Base-by-base conservation (phyloP, 2,113 vertebrate genomes). In the Actenoides hombroni region DNA sequence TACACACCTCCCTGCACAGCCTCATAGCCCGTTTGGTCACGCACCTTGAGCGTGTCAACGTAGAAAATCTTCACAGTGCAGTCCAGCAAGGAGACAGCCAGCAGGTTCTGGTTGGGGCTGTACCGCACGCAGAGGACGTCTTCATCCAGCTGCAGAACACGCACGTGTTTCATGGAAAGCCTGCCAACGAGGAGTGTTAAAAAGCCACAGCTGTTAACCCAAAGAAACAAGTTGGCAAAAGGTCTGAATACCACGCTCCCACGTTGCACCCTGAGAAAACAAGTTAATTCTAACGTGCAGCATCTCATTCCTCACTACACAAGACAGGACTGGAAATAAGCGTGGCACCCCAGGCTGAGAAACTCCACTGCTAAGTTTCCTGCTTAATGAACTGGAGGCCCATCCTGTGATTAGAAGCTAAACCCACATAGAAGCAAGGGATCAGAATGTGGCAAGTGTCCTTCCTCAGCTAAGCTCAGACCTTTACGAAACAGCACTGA, bases 11-110 rank as follows among this genome's bases (percentile, higher is more conserved):
- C 33, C 63, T 77, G 26, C 39, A 53, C 20, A 69, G 86, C 17
- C 49, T 76, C 63, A 48, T 35, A 71, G n/a, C 33, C 42, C 4
- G 1, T 48, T 31, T 56, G 29, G 39, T 59, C 65, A 68, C 0
- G 1, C n/a, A 99, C 99, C 99, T 99, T 99, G 23, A 99, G 98
- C 0, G 99, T 98, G 94, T 99, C 99, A 2, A 98, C 92, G 61
- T 99, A 99, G 98, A 99, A 99, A 94, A 99, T 57, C 94, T 99
- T 99, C 92, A 99, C 99, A 0, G 99, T 99, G 95, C 98, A 99
- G 96, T 99, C 99, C 24, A 99, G 94, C 76, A 99, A 89, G 51
- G 99, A 99, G 40, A 98, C 98, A 8, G 99, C 99, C 94, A 99
- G 84, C 83, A 99, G 97, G 20, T 99, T 98, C 84, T 99, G 98